Evolutionary conservation across 2,113 vertebrate genomes (phyloP).

Genomic region (Blennius ocellaris): DNA sequence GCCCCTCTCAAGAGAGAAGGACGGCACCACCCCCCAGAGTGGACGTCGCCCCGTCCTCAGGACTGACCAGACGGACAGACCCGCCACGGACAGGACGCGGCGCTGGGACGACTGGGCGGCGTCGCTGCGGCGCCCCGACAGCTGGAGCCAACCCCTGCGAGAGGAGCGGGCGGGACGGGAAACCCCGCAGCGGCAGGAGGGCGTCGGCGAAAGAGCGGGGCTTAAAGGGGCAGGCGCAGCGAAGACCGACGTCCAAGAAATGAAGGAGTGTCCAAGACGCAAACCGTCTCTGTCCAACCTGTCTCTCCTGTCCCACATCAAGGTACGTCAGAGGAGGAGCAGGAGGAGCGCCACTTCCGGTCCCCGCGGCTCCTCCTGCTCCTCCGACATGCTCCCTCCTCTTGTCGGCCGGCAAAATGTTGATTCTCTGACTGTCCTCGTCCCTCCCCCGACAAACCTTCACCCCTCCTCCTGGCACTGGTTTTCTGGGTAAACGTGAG

Average conservation of each 20-base stretch:
- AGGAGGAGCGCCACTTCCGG: too few species aligned
- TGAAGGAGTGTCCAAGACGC: constrained; percentile 44
- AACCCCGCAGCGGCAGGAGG: constrained; percentile 30
- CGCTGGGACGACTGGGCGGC: constrained; percentile 75
- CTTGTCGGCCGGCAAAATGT: too few species aligned
- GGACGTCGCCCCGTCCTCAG: neutral
- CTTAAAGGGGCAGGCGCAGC: constrained; percentile 46
- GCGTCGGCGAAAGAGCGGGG: constrained; percentile 40
- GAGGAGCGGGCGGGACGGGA: constrained; percentile 63
- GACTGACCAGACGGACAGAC: constrained; percentile 13
- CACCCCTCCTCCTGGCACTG: too few species aligned
- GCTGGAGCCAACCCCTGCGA: constrained; percentile 56
- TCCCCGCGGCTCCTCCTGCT: neutral
- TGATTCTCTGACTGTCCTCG: too few species aligned
- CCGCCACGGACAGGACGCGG: constrained; percentile 36
- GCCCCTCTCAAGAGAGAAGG: neutral
- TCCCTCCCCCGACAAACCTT: too few species aligned
- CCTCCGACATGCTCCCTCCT: neutral
- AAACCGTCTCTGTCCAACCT: constrained; percentile 20
- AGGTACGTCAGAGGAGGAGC: constrained; percentile 50
- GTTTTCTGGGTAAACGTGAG: too few species aligned
- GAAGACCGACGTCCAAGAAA: constrained; percentile 34
- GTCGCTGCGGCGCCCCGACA: constrained; percentile 49
- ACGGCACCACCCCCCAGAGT: constrained; percentile 1
- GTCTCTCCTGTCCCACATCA: constrained; percentile 17